A percentile compares a stretch with the other conserved stretches of the same genome.
phyloP scores from a whole-genome alignment of 2,888 invertebrate species.

The Imbricaverruca yamaguchii region DNA sequence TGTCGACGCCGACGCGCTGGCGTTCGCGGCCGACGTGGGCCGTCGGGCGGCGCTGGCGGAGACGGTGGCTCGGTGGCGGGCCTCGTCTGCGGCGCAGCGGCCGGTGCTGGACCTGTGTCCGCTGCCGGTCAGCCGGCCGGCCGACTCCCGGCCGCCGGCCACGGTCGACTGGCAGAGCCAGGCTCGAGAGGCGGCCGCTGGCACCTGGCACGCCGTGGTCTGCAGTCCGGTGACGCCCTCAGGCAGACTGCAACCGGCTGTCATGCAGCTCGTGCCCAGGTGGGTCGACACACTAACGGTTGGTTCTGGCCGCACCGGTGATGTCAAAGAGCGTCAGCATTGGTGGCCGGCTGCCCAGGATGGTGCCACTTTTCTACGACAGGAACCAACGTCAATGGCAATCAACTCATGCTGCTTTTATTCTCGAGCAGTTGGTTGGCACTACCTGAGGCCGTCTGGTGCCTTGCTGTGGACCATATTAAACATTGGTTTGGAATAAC shows the following conservation, averaged over 20 bases:
- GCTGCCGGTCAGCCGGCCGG: neutral
- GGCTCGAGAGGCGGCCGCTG: neutral
- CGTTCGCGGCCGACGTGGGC: neutral
- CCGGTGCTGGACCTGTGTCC: constrained; percentile 8
- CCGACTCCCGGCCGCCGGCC: neutral
- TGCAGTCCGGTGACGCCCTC: neutral
- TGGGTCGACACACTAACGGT: neutral
- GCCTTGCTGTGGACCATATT: too few species aligned
- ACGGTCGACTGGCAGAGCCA: too few species aligned
- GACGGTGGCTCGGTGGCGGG: neutral
- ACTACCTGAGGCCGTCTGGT: too few species aligned
- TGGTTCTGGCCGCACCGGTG: too few species aligned
- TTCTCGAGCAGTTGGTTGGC: too few species aligned
- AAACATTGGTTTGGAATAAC: too few species aligned
- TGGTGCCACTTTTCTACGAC: too few species aligned
- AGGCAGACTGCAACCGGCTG: neutral
- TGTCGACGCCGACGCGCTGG: neutral
- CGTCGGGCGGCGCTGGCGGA: neutral
- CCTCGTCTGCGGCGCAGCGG: neutral
- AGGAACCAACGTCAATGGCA: too few species aligned
- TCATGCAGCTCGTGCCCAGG: neutral
- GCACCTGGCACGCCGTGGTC: neutral
- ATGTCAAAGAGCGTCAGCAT: too few species aligned
- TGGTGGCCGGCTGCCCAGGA: too few species aligned
- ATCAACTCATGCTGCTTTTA: too few species aligned